Evolutionary conservation across 2,888 invertebrate species (phyloP).

Genomic region (Scrobipalpa atriplicella): DNA sequence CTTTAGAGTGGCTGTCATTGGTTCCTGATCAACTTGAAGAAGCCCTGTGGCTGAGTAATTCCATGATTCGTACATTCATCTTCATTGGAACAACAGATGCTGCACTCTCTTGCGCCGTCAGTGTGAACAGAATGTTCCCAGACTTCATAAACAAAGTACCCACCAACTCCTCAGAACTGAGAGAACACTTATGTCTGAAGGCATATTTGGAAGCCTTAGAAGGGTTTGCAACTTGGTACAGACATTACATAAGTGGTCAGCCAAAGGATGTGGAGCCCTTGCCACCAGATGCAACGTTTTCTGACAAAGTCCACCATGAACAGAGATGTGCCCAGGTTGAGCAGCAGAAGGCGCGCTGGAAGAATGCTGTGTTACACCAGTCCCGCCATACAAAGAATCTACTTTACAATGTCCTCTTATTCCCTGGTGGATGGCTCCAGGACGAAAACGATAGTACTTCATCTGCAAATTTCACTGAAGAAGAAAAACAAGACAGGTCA

Average conservation of each 20-base stretch:
- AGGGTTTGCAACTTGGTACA: slow-evolving; percentile 95
- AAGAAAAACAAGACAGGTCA: slow-evolving; percentile 79
- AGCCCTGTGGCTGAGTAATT: slow-evolving; percentile 93
- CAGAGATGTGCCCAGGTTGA: slow-evolving; percentile 91
- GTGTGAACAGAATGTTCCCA: slow-evolving; percentile 66
- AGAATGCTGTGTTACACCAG: slow-evolving; percentile 86
- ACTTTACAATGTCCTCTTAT: slow-evolving; percentile 93
- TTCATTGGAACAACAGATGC: slow-evolving; percentile 92
- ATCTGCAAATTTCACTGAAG: slow-evolving; percentile 69
- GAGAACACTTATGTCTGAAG: slow-evolving; percentile 94
- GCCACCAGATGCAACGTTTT: slow-evolving; percentile 86
- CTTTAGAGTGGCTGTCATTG: slow-evolving; percentile 94
- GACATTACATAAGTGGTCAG: slow-evolving; percentile 90
- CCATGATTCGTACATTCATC: slow-evolving; percentile 92
- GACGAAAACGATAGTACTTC: slow-evolving; percentile 84
- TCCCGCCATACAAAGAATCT: slow-evolving; percentile 89
- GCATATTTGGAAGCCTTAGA: slow-evolving; percentile 94
- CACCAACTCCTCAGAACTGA: slow-evolving; percentile 76
- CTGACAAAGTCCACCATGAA: slow-evolving; percentile 94
- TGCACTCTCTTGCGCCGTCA: slow-evolving; percentile 87
- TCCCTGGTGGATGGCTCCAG: slow-evolving; percentile 95
- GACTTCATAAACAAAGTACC: slow-evolving; percentile 66
- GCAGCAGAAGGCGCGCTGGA: slow-evolving; percentile 90
- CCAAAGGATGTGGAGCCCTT: slow-evolving; percentile 87
- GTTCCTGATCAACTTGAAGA: slow-evolving; percentile 90